Base-by-base conservation (phyloP, 2,113 vertebrate species). In the Saccopteryx bilineata region DNA sequence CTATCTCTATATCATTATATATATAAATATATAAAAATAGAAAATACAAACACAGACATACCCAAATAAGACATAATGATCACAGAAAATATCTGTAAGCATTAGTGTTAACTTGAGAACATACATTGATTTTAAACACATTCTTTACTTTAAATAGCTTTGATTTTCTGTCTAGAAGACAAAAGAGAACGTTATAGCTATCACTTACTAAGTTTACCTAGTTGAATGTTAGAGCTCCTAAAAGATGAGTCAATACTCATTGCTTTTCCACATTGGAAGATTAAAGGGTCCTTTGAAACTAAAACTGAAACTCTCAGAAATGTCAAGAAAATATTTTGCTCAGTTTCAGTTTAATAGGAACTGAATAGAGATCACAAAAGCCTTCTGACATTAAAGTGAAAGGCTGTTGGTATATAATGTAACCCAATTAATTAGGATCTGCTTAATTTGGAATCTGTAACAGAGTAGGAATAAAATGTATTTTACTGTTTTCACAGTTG, bases 121-220 rank as follows among this genome's bases (percentile, higher is more conserved):
- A 97, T 91, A 97, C 90, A 97, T 91, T 97, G 98, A 98, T 98
- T 98, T 98, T 98, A 98, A 98, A 96, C 24, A 91, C 97, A 98
- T 98, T 97, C 95, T 98, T 98, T 98, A 96, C 94, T 97, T 98
- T 98, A 98, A 98, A 98, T 96, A 97, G 96, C 76, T 98, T 98
- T 98, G 98, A 98, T 98, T 98, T 98, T 98, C 97, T 98, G 98
- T 97, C 98, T 96, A 93, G 90, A 98, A 98, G 97, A 98, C 96
- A 98, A 98, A 98, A 98, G 97, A 97, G 93, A 97, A 97, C 97
- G 97, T 97, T 97, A 97, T 98, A 97, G 95, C 94, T 93, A 97
- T 98, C 7, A 10, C 71, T 98, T 98, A 97, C 75, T 83, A 96
- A 98, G 94, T 98, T 98, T 98, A 98, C 97, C 96, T 97, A 98